A percentile compares a stretch with the other conserved stretches of the same genome.
phyloP scores from a whole-genome alignment of 2,113 vertebrate species.

The Crotalus tigris region DNA sequence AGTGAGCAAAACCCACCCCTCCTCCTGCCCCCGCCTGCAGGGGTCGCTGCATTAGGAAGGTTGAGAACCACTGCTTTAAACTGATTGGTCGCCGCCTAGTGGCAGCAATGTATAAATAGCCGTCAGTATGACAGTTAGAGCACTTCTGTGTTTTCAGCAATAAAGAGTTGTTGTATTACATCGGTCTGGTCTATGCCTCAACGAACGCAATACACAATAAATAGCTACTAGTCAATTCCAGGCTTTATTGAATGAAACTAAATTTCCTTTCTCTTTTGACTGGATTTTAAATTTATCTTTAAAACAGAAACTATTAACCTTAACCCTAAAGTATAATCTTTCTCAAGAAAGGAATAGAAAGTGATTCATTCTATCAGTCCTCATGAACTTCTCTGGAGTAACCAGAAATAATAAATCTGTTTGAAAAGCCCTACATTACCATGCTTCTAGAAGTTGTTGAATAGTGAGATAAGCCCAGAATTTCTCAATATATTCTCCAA shows the following conservation, averaged over 20 bases:
- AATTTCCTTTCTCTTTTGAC: not conserved
- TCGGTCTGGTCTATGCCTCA: too few relatives aligned
- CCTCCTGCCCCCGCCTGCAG: too few relatives aligned
- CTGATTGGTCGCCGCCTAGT: too few relatives aligned
- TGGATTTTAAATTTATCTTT: not conserved
- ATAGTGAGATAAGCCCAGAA: slow-evolving; percentile 95
- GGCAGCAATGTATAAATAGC: too few relatives aligned
- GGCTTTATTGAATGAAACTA: not conserved
- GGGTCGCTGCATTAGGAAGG: too few relatives aligned
- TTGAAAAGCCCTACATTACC: slow-evolving; percentile 67
- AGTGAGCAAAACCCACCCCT: too few relatives aligned
- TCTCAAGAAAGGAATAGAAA: not conserved
- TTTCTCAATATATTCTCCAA: slow-evolving; percentile 82
- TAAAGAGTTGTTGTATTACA: too few relatives aligned
- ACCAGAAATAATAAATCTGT: not conserved
- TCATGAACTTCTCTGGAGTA: not conserved
- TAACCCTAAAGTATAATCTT: not conserved
- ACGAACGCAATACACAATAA: too few relatives aligned
- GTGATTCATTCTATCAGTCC: not conserved
- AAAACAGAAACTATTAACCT: not conserved
- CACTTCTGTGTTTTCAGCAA: too few relatives aligned
- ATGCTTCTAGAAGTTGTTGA: slow-evolving; percentile 86
- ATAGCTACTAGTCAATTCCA: not conserved
- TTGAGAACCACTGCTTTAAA: too few relatives aligned
- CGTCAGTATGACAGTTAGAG: too few relatives aligned